Evolutionary conservation across 2,113 vertebrate species (phyloP).

Genomic region (Pluvialis apricaria): DNA sequence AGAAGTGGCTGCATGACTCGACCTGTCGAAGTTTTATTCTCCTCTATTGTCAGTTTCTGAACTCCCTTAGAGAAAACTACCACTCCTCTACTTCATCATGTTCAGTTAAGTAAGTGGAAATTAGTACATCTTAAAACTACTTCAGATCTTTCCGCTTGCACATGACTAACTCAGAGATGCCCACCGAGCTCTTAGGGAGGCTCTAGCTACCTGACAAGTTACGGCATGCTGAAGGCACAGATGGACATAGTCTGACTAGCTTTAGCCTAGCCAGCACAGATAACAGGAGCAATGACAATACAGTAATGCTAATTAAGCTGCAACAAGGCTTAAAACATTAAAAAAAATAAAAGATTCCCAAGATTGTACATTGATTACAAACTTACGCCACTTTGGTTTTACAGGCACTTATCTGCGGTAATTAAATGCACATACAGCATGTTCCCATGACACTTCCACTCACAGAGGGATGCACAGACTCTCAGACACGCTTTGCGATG

Average conservation of each 20-base stretch:
- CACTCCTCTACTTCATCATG: neutral
- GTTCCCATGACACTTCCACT: neutral
- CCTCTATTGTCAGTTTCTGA: neutral
- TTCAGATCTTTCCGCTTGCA: neutral
- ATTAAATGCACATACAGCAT: neutral
- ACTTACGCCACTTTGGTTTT: neutral
- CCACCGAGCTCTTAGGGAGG: neutral
- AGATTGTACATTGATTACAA: neutral
- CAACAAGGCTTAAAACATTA: neutral
- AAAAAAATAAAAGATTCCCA: neutral
- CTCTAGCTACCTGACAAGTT: neutral
- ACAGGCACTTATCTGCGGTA: neutral
- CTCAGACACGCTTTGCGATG: neutral
- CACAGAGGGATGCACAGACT: neutral
- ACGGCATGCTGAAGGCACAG: neutral
- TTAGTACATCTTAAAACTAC: neutral
- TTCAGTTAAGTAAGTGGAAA: neutral
- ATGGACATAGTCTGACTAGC: neutral
- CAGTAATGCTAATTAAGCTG: neutral
- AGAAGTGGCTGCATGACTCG: neutral
- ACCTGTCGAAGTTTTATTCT: neutral
- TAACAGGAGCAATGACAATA: neutral
- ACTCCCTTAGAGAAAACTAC: neutral
- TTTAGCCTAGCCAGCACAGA: neutral
- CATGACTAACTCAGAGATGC: neutral